phyloP scores from a whole-genome alignment of 2,797 vertebrate species.

The Fringilla coelebs region DNA sequence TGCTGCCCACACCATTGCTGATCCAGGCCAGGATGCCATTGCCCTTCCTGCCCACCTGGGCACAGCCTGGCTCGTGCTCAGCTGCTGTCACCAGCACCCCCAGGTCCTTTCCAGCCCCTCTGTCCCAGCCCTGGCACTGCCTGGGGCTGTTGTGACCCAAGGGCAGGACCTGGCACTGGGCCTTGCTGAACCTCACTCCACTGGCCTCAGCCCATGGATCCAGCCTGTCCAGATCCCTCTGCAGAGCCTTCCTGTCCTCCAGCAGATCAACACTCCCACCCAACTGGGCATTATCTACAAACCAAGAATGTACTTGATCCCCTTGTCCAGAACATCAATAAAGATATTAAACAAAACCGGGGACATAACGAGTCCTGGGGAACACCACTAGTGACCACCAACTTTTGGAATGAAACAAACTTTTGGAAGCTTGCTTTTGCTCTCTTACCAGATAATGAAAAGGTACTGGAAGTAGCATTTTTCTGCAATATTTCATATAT shows the following conservation, averaged over 20 bases:
- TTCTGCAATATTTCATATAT: background rate
- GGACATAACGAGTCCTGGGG: background rate
- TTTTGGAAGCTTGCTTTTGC: background rate
- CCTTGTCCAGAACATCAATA: background rate
- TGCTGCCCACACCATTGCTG: background rate
- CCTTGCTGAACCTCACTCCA: background rate
- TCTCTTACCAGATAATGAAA: background rate
- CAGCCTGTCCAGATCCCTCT: background rate
- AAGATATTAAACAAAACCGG: background rate
- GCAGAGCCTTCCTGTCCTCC: background rate
- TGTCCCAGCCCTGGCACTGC: background rate
- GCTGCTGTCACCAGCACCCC: background rate
- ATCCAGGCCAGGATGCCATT: background rate
- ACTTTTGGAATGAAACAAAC: background rate
- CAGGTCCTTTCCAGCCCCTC: background rate
- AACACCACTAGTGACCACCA: background rate
- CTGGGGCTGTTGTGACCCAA: background rate
- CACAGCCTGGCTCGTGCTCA: background rate
- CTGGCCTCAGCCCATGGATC: background rate
- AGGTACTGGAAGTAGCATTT: background rate
- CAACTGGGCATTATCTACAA: fast-evolving
- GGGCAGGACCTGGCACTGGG: fast-evolving
- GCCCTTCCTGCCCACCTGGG: background rate
- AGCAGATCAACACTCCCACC: background rate
- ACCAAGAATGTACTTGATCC: background rate